phyloP scores from a whole-genome alignment of 2,797 vertebrate species.

The Huso huso region DNA sequence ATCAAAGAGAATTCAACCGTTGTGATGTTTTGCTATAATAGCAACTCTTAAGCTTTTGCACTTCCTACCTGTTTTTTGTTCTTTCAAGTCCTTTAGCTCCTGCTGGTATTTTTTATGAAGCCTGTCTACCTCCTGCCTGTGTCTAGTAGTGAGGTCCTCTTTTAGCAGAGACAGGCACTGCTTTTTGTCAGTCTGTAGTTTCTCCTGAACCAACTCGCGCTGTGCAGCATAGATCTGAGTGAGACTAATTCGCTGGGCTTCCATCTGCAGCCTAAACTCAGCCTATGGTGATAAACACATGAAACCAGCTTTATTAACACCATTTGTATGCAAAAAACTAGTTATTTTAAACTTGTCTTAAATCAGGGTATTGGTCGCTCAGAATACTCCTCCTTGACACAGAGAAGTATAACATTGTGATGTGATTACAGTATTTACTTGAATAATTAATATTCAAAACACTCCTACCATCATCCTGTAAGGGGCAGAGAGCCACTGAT shows the following conservation, averaged over 20 bases:
- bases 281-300: constrained; percentile 45
- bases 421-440: too few relatives aligned
- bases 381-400: too few relatives aligned
- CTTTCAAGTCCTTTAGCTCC: constrained; percentile 47
- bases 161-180: constrained; percentile 56
- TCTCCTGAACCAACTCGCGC: constrained; percentile 69
- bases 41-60: neutral
- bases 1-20: constrained; percentile 5
- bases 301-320: too few relatives aligned
- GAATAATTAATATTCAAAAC: too few relatives aligned
- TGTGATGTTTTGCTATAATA: neutral
- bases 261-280: constrained; percentile 79
- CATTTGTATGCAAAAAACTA: too few relatives aligned
- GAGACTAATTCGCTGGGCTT: constrained; percentile 87
- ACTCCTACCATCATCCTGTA: too few relatives aligned
- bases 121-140: constrained; percentile 50
- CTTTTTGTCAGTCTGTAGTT: constrained; percentile 66
- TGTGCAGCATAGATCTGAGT: constrained; percentile 84
- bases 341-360: too few relatives aligned
- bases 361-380: too few relatives aligned
- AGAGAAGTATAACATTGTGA: too few relatives aligned
- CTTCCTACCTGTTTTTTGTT: constrained; percentile 52
- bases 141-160: constrained; percentile 50
- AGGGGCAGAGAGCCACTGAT: too few relatives aligned
- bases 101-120: constrained; percentile 49